Conservation (phyloP, 2,113 vertebrate genomes). For the Mesembrinibis cayennensis region DNA sequence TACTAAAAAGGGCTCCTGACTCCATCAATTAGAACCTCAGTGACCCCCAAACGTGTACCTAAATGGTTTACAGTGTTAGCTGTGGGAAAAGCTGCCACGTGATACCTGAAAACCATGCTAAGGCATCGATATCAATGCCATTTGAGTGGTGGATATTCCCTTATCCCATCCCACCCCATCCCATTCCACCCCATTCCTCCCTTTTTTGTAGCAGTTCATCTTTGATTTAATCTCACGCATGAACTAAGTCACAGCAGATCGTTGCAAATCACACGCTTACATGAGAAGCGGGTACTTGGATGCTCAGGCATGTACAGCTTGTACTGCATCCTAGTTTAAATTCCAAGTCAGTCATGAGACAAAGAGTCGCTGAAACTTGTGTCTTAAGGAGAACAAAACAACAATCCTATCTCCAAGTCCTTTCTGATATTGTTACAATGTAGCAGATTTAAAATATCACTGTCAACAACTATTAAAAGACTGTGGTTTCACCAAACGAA, state of each 20-base stretch:
- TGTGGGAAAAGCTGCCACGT: not conserved
- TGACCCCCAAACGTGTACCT: not conserved
- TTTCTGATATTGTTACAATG: not conserved
- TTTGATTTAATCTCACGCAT: not conserved
- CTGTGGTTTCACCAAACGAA: not conserved
- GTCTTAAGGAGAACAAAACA: not conserved
- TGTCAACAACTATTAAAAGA: not conserved
- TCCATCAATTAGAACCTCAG: not conserved
- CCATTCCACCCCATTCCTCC: not conserved
- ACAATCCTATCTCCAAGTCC: not conserved
- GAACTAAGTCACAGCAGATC: not conserved
- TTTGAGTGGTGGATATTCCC: not conserved
- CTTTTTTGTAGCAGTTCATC: not conserved
- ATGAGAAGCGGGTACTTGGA: not conserved
- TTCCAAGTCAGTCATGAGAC: not conserved
- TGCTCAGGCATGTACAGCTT: not conserved
- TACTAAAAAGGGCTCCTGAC: not conserved
- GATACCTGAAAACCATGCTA: not conserved
- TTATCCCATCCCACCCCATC: not conserved
- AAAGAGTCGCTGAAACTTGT: not conserved
- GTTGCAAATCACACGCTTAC: not conserved
- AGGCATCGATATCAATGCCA: not conserved
- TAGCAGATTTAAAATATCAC: not conserved
- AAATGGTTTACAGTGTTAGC: not conserved
- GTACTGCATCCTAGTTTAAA: not conserved